A percentile compares a stretch with the other conserved stretches of the same genome.
These are phyloP conservation scores for Crotalus viridis DNA, from an alignment of 2,113 vertebrate species.

Conservation along the genomic window DNA sequence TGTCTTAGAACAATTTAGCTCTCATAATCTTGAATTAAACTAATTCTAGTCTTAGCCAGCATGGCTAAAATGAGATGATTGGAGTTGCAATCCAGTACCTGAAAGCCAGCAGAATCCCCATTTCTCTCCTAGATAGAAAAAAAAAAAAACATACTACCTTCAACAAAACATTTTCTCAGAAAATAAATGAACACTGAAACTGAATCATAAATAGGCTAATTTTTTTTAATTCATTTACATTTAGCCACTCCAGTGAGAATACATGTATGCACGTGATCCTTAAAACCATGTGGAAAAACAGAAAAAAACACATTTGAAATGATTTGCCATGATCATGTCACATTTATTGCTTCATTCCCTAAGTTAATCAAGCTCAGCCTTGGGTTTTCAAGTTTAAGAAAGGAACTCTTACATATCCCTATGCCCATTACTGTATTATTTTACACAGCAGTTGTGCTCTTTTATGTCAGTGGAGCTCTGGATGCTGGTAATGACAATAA, in stretches of 20 bases:
- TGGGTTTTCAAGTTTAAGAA: not conserved
- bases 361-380: not conserved
- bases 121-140: not conserved
- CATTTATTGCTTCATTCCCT: not conserved
- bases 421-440: not conserved
- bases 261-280: slow-evolving; percentile 7
- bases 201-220: not conserved
- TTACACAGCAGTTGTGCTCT: not conserved
- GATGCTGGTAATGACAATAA: not conserved
- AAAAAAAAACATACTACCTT: too few species aligned
- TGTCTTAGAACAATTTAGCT: not conserved
- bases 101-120: not conserved
- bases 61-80: not conserved
- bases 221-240: slow-evolving; percentile 12
- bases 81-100: not conserved
- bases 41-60: not conserved
- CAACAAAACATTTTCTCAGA: not conserved
- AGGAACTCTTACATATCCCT: not conserved
- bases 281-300: not conserved
- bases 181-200: not conserved
- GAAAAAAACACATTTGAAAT: not conserved
- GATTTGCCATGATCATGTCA: not conserved
- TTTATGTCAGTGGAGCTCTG: not conserved
- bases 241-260: not conserved
- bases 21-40: not conserved